phyloP scores from a whole-genome alignment of 2,888 invertebrate genomes.

The Drosophila infuscata region DNA sequence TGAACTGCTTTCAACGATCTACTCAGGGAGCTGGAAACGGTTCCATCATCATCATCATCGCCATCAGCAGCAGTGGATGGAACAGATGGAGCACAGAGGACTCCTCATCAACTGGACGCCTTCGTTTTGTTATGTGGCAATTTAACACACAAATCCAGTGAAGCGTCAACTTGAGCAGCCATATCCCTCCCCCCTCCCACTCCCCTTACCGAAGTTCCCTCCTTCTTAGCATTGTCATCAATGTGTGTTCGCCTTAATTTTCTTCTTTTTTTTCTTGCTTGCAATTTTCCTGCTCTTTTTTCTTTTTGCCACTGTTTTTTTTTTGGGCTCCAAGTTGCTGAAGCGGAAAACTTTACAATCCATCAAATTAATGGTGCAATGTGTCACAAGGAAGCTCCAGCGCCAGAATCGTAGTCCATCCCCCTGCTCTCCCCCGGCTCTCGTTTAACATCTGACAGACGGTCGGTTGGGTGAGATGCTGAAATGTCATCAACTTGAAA shows the following conservation, averaged over 20 bases:
- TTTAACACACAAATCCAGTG: constrained; percentile 74
- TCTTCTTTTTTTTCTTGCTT: constrained; percentile 39
- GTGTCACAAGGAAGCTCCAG: constrained; percentile 68
- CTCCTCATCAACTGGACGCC: constrained; percentile 32
- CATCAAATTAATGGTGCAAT: constrained; percentile 81
- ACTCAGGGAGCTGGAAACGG: constrained; percentile 18
- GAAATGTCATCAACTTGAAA: constrained; percentile 71
- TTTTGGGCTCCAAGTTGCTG: constrained; percentile 58
- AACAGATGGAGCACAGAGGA: constrained; percentile 3
- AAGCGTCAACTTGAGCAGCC: constrained; percentile 74
- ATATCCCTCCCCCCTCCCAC: constrained; percentile 33
- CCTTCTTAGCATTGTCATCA: constrained; percentile 27
- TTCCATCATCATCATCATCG: constrained; percentile 31
- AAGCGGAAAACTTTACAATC: constrained; percentile 80
- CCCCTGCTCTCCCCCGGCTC: constrained; percentile 5
- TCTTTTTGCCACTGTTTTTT: constrained; percentile 12
- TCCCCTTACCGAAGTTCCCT: background rate
- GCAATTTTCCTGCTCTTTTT: constrained; percentile 49
- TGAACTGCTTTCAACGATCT: constrained; percentile 68
- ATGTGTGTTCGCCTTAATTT: constrained; percentile 65
- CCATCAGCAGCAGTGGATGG: background rate
- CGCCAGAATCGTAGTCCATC: background rate
- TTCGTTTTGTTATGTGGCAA: constrained; percentile 59
- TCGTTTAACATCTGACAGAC: constrained; percentile 32
- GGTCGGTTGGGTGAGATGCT: constrained; percentile 19